phyloP scores from a whole-genome alignment of 2,113 vertebrate species.

The Thymallus thymallus region DNA sequence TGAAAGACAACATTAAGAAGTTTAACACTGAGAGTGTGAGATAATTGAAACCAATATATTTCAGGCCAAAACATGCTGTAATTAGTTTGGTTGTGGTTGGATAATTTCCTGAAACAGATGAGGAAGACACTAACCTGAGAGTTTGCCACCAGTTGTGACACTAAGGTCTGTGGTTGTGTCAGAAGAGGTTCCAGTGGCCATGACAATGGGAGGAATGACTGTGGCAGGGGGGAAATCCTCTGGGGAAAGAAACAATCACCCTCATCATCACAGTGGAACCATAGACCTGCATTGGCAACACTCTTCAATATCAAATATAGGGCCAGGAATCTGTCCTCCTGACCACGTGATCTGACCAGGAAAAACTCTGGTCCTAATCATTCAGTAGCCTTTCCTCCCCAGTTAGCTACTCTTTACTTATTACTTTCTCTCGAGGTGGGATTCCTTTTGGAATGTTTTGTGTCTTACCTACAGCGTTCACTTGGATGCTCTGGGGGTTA shows the following conservation, averaged over 20 bases:
- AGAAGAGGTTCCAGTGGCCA: not conserved
- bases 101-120: too few relatives aligned
- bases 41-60: too few relatives aligned
- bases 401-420: too few relatives aligned
- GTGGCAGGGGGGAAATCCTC: slow-evolving; percentile 31
- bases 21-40: not conserved
- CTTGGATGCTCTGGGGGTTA: slow-evolving; percentile 23
- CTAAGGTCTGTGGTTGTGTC: slow-evolving; percentile 7
- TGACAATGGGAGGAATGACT: slow-evolving; percentile 1
- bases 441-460: not conserved
- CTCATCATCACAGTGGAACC: not conserved
- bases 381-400: too few relatives aligned
- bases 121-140: slow-evolving; percentile 35
- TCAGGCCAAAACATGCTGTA: too few relatives aligned
- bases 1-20: not conserved
- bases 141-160: slow-evolving; percentile 3
- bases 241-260: not conserved
- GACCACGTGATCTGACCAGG: too few relatives aligned
- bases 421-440: too few relatives aligned
- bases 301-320: too few relatives aligned
- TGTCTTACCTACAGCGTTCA: slow-evolving; percentile 63
- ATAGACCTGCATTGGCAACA: not conserved
- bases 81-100: too few relatives aligned
- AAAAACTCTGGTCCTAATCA: too few relatives aligned
- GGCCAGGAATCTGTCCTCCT: too few relatives aligned